Percentiles rank a stretch among this genome's conserved stretches.
These are phyloP conservation scores for Micronycteris hirsuta DNA, from an alignment of 2,113 vertebrate species.

Conservation along the genomic window DNA sequence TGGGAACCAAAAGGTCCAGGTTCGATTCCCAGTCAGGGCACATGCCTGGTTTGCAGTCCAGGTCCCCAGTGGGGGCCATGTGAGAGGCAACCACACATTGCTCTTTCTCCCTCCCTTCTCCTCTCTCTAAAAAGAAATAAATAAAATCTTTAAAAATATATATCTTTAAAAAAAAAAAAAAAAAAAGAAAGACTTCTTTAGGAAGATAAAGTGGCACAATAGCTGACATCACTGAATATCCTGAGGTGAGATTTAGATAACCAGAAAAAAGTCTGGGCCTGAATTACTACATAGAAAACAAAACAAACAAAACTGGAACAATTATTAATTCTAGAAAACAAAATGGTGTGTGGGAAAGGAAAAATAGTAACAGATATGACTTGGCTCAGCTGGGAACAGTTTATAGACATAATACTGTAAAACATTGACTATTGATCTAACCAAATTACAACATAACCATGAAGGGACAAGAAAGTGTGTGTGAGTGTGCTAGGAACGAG, in stretches of 20 bases:
- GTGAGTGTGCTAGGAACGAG: neutral
- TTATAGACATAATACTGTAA: conserved; percentile 30
- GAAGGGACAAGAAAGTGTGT: neutral
- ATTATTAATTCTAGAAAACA: conserved; percentile 47
- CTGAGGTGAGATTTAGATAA: neutral
- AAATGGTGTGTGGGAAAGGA: neutral
- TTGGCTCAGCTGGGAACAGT: neutral
- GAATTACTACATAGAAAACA: conserved; percentile 19
- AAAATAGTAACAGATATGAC: conserved; percentile 9
- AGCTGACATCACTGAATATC: neutral
- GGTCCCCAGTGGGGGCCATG: too few species aligned
- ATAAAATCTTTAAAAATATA: too few species aligned
- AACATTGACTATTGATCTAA: conserved; percentile 47
- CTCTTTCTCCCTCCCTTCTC: too few species aligned
- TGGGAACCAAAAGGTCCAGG: too few species aligned
- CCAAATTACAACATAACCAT: conserved; percentile 22
- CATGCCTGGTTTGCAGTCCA: too few species aligned
- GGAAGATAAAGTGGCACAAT: neutral
- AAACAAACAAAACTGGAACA: conserved; percentile 29
- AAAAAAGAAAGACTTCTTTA: too few species aligned
- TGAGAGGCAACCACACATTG: too few species aligned
- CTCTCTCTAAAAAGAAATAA: too few species aligned
- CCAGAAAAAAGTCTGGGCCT: neutral
- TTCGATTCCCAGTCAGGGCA: too few species aligned
- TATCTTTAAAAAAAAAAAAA: too few species aligned